Evolutionary conservation across 2,888 invertebrate species (phyloP).

Genomic region (Folsomia manolachei): DNA sequence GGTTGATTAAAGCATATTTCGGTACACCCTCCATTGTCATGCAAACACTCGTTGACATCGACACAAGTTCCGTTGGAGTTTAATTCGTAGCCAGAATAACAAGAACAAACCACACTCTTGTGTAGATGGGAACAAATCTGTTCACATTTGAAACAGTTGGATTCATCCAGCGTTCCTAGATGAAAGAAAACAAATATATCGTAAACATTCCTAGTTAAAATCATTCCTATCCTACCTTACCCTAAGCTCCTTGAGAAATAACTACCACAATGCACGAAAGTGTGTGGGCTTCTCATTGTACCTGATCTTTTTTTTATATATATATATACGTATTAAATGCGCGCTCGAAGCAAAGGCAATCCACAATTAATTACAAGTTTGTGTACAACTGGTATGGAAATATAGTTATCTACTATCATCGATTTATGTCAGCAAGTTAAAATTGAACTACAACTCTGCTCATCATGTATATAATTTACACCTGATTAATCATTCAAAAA

Average conservation of each 20-base stretch:
- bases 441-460: no score
- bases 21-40: constrained; percentile 63
- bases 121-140: constrained; percentile 49
- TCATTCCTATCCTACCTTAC: no score
- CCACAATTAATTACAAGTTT: no score
- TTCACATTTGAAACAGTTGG: constrained; percentile 49
- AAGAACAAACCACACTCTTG: constrained; percentile 44
- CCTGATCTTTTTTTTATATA: no score
- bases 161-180: constrained; percentile 43
- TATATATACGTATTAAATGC: no score
- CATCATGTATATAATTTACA: constrained; percentile 50
- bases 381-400: no score
- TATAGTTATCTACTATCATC: no score
- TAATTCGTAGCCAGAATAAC: constrained; percentile 49
- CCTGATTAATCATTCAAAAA: constrained; percentile 47
- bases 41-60: constrained; percentile 59
- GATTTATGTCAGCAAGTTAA: no score
- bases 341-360: no score
- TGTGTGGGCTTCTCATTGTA: no score
- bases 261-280: not conserved
- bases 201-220: no score
- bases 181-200: no score
- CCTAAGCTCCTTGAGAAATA: not conserved
- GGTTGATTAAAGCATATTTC: constrained; percentile 64
- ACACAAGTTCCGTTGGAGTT: constrained; percentile 39